Percentiles rank a stretch among this genome's conserved stretches.
Evolutionary conservation across 2,113 vertebrate species (phyloP).

Genomic region (Balaeniceps rex): DNA sequence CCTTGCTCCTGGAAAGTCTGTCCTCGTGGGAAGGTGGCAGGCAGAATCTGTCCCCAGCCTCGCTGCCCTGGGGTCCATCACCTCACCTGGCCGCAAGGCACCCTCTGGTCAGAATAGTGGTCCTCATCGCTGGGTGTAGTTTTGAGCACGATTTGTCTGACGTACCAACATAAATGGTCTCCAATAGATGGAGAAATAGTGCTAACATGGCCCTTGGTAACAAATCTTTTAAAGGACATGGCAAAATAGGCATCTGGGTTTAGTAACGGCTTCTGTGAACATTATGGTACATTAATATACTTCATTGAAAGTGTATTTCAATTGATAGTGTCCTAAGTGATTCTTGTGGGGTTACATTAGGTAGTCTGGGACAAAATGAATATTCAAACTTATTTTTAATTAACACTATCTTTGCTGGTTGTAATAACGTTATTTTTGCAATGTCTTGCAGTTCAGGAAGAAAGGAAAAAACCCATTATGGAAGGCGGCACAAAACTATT

Average conservation of each 20-base stretch:
- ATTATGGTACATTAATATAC: not conserved
- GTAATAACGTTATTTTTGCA: not conserved
- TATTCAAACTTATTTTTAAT: not conserved
- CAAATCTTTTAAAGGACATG: not conserved
- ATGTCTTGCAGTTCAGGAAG: not conserved
- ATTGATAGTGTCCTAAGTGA: not conserved
- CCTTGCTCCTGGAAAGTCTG: not conserved
- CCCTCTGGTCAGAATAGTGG: not conserved
- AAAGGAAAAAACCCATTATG: not conserved
- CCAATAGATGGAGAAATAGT: not conserved
- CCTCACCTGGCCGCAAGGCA: not conserved
- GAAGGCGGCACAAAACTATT: not conserved
- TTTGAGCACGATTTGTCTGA: not conserved
- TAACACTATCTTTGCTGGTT: not conserved
- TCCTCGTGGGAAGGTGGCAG: not conserved
- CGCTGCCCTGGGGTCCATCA: accelerated
- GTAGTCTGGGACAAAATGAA: not conserved
- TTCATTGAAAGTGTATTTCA: not conserved
- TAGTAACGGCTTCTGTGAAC: not conserved
- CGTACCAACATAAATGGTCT: not conserved
- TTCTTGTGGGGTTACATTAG: not conserved
- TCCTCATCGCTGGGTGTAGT: not conserved
- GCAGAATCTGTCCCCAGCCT: not conserved
- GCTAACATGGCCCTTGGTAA: not conserved
- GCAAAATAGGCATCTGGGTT: not conserved